Evolutionary conservation across 1,140 invertebrate species (phyloP), one percentile per base, ranked within the genome.

Genomic region (Nasonia giraulti): DNA sequence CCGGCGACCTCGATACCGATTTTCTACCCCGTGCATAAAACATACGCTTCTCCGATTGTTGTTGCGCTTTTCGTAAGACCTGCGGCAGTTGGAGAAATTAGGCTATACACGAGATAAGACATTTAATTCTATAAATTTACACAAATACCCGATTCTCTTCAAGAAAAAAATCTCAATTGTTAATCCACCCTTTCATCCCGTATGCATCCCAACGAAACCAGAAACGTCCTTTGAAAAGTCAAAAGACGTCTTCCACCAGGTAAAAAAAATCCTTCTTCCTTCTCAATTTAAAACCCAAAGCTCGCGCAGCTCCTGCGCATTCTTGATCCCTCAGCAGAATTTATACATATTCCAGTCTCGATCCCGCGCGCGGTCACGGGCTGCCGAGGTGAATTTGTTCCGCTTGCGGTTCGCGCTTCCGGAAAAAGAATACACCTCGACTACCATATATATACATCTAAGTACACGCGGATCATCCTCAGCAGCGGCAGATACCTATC

Each of bases 341-440:
- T 44, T 44, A 44, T 62, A 74, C 33, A 40, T 40, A 55, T 55
- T 82, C 47, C 8, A 82, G 73, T 37, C 80, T 44, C 66, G 27
- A 68, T 17, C 62, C 55, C 6, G 27, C 37, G 23, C 12, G 44
- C 47, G 50, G 76, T 76, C 68, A 84, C 77, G 37, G 71, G 71
- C 79, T 47, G 55, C 3, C 55, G 27, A 76, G 55, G 44, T 76
- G 81, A 85, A 88, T 88, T 82, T 87, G 87, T 87, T 88, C 86
- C 85, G 85, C 85, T 40, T 85, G 50, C 44, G 77, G 37, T 17
- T 8, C 27, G 84, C 78, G 86, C 84, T 88, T 80, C 86, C 84
- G 86, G 87, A 86, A 87, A 84, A 78, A 76, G 83, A 76, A 50
- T 76, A 20, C 23, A 33, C 37, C 14, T 62, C 55, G 77, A 17